Evolutionary conservation across 2,113 vertebrate species (phyloP).

Genomic region (Epinephelus cyanopodus): DNA sequence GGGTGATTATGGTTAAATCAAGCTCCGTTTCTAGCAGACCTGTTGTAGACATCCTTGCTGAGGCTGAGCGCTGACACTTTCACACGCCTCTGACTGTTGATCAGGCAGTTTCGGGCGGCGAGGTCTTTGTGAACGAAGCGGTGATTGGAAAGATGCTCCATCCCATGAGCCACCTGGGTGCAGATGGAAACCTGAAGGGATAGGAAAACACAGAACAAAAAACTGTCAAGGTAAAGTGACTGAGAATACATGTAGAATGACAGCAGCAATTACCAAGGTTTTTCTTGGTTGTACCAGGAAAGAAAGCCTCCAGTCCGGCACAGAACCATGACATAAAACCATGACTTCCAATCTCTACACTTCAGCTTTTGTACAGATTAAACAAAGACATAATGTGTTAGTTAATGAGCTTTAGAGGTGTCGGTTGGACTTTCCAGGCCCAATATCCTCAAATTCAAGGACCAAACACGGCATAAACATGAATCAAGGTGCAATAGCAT

Average conservation of each 20-base stretch:
- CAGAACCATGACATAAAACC: background rate
- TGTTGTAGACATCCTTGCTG: conserved; percentile 98
- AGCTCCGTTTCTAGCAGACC: conserved; percentile 78
- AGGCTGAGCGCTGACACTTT: conserved; percentile 95
- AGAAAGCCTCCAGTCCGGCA: background rate
- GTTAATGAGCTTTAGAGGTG: background rate
- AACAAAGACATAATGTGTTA: background rate
- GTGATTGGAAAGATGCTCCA: conserved; percentile 96
- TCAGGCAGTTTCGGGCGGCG: conserved; percentile 94
- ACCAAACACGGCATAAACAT: too few species aligned
- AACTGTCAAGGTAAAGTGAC: background rate
- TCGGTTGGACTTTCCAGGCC: too few species aligned
- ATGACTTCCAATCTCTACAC: background rate
- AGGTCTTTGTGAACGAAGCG: conserved; percentile 97
- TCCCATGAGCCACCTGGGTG: conserved; percentile 94
- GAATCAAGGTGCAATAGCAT: too few species aligned
- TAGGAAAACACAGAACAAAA: background rate
- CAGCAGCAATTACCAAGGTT: background rate
- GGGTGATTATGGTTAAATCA: background rate
- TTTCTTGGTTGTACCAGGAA: background rate
- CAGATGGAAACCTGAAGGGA: conserved; percentile 90
- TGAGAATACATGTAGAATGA: background rate
- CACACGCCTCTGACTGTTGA: conserved; percentile 93
- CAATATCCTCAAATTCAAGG: too few species aligned
- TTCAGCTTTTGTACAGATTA: background rate